phyloP scores from a whole-genome alignment of 2,888 invertebrate species.

The Melinaea menophilus region DNA sequence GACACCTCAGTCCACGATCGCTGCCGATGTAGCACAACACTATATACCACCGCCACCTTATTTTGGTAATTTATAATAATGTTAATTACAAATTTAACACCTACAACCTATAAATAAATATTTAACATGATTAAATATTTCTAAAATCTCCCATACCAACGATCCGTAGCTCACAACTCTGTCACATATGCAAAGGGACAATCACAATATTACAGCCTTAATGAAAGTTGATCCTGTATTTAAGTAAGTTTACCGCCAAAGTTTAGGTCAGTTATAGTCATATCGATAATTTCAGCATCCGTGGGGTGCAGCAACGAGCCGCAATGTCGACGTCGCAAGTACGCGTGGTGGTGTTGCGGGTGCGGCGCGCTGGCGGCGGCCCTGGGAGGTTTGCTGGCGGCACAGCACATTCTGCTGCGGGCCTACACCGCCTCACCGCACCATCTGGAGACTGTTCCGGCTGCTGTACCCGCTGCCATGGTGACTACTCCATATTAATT shows the following conservation, averaged over 20 bases:
- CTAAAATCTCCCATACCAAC: too few species aligned
- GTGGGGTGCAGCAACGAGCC: constrained; percentile 62
- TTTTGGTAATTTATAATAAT: constrained; percentile 55
- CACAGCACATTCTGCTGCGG: constrained; percentile 87
- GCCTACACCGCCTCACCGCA: constrained; percentile 87
- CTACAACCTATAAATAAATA: too few species aligned
- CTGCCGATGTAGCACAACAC: constrained; percentile 66
- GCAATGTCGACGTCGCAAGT: constrained; percentile 81
- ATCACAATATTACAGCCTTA: too few species aligned
- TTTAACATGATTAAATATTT: too few species aligned
- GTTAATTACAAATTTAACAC: constrained; percentile 2
- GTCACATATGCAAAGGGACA: too few species aligned
- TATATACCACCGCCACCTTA: constrained; percentile 73
- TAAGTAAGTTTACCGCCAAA: too few species aligned
- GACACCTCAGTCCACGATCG: constrained; percentile 69
- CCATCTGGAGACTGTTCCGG: constrained; percentile 95
- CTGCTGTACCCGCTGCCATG: constrained; percentile 94
- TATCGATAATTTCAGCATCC: constrained; percentile 46
- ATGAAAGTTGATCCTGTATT: too few species aligned
- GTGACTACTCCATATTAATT: constrained; percentile 58
- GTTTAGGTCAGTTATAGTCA: too few species aligned
- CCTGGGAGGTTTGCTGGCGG: constrained; percentile 86
- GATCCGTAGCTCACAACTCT: too few species aligned
- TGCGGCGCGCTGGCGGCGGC: constrained; percentile 88
- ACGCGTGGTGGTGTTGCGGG: constrained; percentile 89